Base-by-base conservation (phyloP, 92 coral and sea anemone genomes). In the Siderastrea radians region DNA sequence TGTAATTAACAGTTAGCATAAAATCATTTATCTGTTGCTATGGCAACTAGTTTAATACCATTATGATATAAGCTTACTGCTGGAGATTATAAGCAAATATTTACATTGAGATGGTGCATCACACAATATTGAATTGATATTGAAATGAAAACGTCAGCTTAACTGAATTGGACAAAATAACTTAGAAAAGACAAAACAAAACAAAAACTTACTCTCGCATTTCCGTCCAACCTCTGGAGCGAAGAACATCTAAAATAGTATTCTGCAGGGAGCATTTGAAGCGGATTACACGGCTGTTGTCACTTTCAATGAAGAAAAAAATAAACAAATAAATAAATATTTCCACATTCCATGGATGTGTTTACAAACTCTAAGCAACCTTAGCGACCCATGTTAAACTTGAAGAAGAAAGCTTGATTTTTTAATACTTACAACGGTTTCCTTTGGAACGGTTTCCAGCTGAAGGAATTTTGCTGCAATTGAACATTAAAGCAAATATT, bases 211-310 rank as follows among this genome's bases (percentile, higher is more conserved):
- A 97, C 99, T 97, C 99, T 87, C 90, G 80, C 13, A 90, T 90
- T 81, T 95, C 98, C 10, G 93, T 90, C 99, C 99, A 97, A 38
- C 99, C 99, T 77, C 94, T 97, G 53, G 95, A 85, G 19, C 99
- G 94, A 52, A 97, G 95, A 3, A 97, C 99, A 82, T 97, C 99
- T 46, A 97, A 43, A 48, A 95, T 97, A 5, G 99, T 97, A 72
- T 97, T 97, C 89, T 97, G 99, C n/a, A 97, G 91, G 7, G 95
- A 77, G 76, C 97, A 94, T 70, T 95, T 97, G 93, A 94, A 97
- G 15, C 96, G 95, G 50, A 97, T 97, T 4, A 93, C 92, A 49
- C 99, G 95, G 70, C 96, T 95, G 87, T 95, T 95, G 89, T 97
- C 99, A 89, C 99, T 97, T 68, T 19, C 1, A 69, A 55, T 55